These are phyloP conservation scores for Pogonomyrmex californicus DNA, from an alignment of 1,140 invertebrate species.

Conservation along the genomic window DNA sequence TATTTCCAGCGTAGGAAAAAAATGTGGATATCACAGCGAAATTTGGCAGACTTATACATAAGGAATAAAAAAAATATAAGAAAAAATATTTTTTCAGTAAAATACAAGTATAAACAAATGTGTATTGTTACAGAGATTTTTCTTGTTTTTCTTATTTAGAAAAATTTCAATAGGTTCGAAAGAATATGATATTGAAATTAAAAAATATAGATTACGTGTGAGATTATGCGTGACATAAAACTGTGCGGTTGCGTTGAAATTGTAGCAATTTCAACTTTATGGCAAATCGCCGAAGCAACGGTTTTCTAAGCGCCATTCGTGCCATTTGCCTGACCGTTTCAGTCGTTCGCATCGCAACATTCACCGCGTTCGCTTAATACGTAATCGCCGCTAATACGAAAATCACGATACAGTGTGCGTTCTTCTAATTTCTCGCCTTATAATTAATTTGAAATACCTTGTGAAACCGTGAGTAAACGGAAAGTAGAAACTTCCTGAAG, in stretches of 20 bases:
- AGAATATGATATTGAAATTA: constrained; percentile 8
- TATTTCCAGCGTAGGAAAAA: background rate
- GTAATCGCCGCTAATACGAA: constrained; percentile 19
- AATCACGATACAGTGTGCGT: constrained; percentile 19
- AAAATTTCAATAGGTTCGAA: background rate
- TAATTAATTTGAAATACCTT: constrained; percentile 36
- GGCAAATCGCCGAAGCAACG: constrained; percentile 41
- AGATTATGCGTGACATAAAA: constrained; percentile 36
- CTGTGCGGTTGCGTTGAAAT: background rate
- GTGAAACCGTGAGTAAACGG: constrained; percentile 38
- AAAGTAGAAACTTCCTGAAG: constrained; percentile 24
- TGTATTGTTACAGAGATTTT: background rate
- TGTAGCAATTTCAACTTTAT: constrained; percentile 44
- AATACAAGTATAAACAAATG: background rate
- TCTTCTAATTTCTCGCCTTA: constrained; percentile 31
- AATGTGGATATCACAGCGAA: background rate
- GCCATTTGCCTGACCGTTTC: constrained; percentile 24
- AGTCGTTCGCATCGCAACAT: constrained; percentile 31
- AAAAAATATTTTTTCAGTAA: background rate
- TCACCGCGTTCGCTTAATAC: constrained; percentile 24
- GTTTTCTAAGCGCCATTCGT: constrained; percentile 21
- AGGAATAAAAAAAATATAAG: background rate
- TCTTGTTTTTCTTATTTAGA: background rate
- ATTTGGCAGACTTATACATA: background rate
- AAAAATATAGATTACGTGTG: constrained; percentile 12